A percentile compares a stretch with the other conserved stretches of the same genome.
phyloP scores from a whole-genome alignment of 2,797 vertebrate species.

The Melanotaenia nigrans region DNA sequence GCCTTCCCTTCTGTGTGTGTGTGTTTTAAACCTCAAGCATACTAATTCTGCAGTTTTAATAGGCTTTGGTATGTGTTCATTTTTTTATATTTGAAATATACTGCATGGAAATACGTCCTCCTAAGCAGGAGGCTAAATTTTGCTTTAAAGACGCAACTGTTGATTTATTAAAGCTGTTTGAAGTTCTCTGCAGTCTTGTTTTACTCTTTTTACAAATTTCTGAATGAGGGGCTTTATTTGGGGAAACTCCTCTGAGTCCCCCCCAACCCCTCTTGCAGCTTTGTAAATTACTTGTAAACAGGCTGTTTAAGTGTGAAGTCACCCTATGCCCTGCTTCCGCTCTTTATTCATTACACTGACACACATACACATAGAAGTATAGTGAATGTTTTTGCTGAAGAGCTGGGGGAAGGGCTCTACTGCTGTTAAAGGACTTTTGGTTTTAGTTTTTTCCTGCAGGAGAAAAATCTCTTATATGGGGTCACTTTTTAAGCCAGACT shows the following conservation, averaged over 20 bases:
- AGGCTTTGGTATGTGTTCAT: conserved; percentile 23
- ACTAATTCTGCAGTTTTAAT: conserved; percentile 47
- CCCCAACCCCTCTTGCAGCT: conserved; percentile 55
- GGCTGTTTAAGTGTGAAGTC: conserved; percentile 78
- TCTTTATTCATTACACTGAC: conserved; percentile 73
- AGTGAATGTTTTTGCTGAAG: conserved; percentile 60
- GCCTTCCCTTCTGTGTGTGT: conserved; percentile 13
- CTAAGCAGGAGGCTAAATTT: conserved; percentile 11
- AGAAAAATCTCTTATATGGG: background rate
- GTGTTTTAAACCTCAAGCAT: conserved; percentile 26
- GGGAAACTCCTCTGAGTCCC: conserved; percentile 30
- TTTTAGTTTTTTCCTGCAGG: background rate
- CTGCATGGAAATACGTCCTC: background rate
- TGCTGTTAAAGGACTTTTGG: conserved; percentile 34
- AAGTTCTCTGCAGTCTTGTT: conserved; percentile 18
- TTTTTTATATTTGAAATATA: conserved; percentile 25
- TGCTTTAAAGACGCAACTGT: conserved; percentile 15
- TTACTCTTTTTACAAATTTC: conserved; percentile 29
- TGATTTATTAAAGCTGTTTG: conserved; percentile 4
- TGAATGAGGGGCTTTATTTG: conserved; percentile 51
- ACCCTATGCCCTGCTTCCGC: conserved; percentile 73
- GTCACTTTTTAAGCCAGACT: background rate
- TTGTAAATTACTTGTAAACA: conserved; percentile 76
- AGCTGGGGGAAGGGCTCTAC: conserved; percentile 53
- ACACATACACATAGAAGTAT: conserved; percentile 57